These are phyloP conservation scores for Odobenus rosmarus DNA, from an alignment of 2,113 vertebrate species.

Conservation along the genomic window DNA sequence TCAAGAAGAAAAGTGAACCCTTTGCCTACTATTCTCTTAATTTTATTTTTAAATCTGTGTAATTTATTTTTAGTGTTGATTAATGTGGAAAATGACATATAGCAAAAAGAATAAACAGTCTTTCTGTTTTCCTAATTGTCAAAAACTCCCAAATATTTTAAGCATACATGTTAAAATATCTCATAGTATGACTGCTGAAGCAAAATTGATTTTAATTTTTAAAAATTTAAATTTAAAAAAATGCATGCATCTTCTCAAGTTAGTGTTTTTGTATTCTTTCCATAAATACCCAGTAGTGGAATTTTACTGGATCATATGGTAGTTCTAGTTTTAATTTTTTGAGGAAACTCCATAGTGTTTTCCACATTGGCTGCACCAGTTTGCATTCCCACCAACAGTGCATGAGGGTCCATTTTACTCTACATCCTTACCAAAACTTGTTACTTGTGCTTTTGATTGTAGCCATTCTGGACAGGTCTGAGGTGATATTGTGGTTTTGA, in stretches of 20 bases:
- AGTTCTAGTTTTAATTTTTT: neutral
- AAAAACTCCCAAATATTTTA: slow-evolving; percentile 59
- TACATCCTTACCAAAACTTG: neutral
- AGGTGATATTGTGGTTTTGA: neutral
- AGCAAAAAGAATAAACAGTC: slow-evolving; percentile 75
- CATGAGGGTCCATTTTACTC: neutral
- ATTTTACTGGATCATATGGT: neutral
- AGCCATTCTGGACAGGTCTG: neutral
- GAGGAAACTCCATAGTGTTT: neutral
- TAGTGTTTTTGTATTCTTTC: neutral
- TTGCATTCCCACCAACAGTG: neutral
- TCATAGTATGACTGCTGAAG: slow-evolving; percentile 68
- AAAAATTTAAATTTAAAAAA: neutral
- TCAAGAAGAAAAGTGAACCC: slow-evolving; percentile 50
- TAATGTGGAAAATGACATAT: slow-evolving; percentile 76
- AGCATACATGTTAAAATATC: slow-evolving; percentile 65
- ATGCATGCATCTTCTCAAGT: neutral
- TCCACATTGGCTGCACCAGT: neutral
- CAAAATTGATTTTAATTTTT: slow-evolving; percentile 61
- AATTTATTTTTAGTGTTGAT: slow-evolving; percentile 84
- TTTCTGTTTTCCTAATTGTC: slow-evolving; percentile 59
- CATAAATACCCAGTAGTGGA: neutral
- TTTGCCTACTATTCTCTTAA: neutral
- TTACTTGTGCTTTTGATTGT: neutral
- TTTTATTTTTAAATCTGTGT: slow-evolving; percentile 76